Base-by-base conservation (phyloP, 2,888 invertebrate species). In the Leptogaster cylindrica region DNA sequence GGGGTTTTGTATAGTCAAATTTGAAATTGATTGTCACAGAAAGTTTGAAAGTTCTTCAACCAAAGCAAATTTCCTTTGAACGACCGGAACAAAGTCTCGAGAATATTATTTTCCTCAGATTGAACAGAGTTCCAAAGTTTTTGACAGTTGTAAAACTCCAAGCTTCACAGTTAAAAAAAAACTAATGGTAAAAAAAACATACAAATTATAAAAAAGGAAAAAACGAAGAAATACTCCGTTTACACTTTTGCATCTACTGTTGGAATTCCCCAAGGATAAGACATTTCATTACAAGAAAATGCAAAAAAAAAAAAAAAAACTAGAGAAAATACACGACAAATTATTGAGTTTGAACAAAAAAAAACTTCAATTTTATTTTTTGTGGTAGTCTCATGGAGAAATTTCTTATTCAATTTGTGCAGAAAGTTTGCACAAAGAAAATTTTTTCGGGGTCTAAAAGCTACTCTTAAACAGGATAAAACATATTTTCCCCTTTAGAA, bases 21-120 rank as follows among this genome's bases (percentile, higher is more conserved):
- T 61, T 44, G 61, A 61, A 61, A 61, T 61, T 61, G 61, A 61
- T 61, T 61, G 61, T 61, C 61, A 61, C 61, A 61, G 61, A 61
- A 55, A 61, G 61, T 61, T 61, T 44, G 61, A 18, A 61, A 61
- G 61, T 61, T 61, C 61, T 61, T 61, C 61, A 61, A 61, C 61
- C 61, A 61, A 61, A 61, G 61, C 61, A 61, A 61, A 61, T 61
- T 61, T 44, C 28, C 61, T 61, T 61, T 61, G 61, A 44, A 44
- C 44, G 61, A 61, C 41, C 61, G 61, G 61, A 61, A 61, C 61
- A 61, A 61, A 61, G 44, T 61, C 61, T 41, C 27, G 44, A 44
- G 44, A 28, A 61, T 61, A 44, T 61, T 61, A 44, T 61, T 61
- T 61, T 61, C 61, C 61, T 61, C 36, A 61, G 44, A 61, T 61